Conservation (phyloP, 2,113 vertebrate species). For the Indri indri region DNA sequence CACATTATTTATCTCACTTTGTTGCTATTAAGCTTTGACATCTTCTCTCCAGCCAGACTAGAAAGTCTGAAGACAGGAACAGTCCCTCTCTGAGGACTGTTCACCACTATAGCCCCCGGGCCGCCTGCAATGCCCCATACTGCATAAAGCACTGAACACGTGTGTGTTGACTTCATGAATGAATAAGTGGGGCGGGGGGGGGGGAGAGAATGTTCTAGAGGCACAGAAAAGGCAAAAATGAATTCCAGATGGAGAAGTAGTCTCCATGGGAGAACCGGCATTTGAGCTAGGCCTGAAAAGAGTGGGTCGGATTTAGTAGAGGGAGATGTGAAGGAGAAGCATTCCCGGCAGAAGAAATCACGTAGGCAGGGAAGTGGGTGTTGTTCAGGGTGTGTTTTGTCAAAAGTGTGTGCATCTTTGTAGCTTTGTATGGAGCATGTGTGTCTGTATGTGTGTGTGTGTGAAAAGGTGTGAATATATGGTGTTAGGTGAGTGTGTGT, state of each 20-base stretch:
- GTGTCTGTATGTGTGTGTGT: not conserved
- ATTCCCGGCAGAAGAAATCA: not conserved
- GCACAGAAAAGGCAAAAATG: not conserved
- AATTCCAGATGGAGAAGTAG: not conserved
- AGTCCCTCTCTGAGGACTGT: not conserved
- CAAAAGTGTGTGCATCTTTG: not conserved
- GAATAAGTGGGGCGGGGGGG: not conserved
- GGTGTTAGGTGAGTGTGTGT: not conserved
- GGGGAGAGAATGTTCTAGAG: not conserved
- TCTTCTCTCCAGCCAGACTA: not conserved
- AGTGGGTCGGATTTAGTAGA: not conserved
- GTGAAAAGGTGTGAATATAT: not conserved
- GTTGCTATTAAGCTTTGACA: not conserved
- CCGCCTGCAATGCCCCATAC: not conserved
- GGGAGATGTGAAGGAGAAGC: not conserved
- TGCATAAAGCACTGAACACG: accelerated
- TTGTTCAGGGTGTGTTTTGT: not conserved
- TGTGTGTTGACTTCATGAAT: not conserved
- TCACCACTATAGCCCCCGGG: no score
- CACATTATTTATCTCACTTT: not conserved
- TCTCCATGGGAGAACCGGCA: not conserved
- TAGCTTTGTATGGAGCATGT: not conserved
- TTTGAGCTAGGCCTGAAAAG: not conserved
- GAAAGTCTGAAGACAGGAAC: not conserved
- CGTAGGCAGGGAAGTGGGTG: not conserved